These are phyloP conservation scores for Xenopus tropicalis DNA, from an alignment of 2,113 vertebrate species.

Conservation along the genomic window DNA sequence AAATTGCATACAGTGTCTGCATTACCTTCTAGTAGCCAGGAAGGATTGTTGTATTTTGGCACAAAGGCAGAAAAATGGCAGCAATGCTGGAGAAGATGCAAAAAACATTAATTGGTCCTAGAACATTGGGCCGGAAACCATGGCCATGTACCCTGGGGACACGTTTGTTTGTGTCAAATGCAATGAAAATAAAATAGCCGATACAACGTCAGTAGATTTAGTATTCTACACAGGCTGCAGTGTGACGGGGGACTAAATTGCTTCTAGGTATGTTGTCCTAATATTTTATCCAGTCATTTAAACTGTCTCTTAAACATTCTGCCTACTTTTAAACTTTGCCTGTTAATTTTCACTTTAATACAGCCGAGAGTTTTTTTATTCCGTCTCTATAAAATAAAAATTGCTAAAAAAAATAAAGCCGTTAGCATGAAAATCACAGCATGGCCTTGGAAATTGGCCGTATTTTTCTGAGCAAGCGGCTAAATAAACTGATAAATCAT, in stretches of 20 bases:
- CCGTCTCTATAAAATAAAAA: slow-evolving; percentile 6
- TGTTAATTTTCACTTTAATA: slow-evolving; percentile 35
- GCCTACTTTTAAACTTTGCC: slow-evolving; percentile 52
- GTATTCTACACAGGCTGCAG: slow-evolving; percentile 24
- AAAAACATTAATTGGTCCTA: too few relatives aligned
- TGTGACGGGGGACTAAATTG: slow-evolving; percentile 27
- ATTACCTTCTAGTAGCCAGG: too few relatives aligned
- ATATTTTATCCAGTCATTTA: slow-evolving; percentile 40
- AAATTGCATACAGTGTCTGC: too few relatives aligned
- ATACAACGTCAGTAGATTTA: too few relatives aligned
- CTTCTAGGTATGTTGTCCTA: slow-evolving; percentile 33
- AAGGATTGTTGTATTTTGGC: too few relatives aligned
- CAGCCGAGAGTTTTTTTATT: not conserved
- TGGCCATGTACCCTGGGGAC: too few relatives aligned
- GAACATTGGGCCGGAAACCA: too few relatives aligned
- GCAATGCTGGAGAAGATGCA: too few relatives aligned
- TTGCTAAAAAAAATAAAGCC: slow-evolving; percentile 12
- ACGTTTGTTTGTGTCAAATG: too few relatives aligned
- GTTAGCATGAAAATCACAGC: not conserved
- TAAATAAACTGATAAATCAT: not conserved
- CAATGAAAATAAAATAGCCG: too few relatives aligned
- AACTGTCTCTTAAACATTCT: slow-evolving; percentile 37
- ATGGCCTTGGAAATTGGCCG: not conserved
- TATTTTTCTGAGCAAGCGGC: not conserved
- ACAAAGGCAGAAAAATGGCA: too few relatives aligned